phyloP scores from a whole-genome alignment of 2,888 invertebrate species.

The Halictus ligatus region DNA sequence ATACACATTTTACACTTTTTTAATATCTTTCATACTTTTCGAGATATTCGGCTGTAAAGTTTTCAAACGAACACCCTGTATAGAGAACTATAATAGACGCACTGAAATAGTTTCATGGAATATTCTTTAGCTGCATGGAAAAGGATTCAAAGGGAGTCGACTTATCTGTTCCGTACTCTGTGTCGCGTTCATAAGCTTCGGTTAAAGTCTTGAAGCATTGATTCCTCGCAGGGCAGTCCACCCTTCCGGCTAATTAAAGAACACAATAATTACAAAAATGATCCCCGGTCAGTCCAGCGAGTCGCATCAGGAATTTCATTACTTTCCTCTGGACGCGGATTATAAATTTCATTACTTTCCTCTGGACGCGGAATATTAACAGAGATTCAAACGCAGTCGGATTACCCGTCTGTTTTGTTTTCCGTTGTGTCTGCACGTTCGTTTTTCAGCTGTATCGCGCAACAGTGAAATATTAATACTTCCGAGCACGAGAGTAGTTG shows the following conservation, averaged over 20 bases:
- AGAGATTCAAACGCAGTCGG: background rate
- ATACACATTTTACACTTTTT: too few relatives aligned
- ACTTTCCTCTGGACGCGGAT: background rate
- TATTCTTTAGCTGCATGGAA: background rate
- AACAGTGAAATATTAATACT: conserved; percentile 6
- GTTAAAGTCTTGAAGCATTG: background rate
- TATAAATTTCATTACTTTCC: conserved; percentile 2
- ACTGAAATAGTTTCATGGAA: background rate
- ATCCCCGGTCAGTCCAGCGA: background rate
- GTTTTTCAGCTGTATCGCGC: background rate
- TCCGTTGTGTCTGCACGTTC: background rate
- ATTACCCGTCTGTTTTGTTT: background rate
- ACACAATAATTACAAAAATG: background rate
- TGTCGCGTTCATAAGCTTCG: background rate
- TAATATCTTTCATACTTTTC: too few relatives aligned
- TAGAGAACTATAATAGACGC: too few relatives aligned
- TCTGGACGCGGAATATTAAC: background rate
- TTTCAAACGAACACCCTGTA: too few relatives aligned
- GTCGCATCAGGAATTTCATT: background rate
- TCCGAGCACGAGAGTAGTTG: background rate
- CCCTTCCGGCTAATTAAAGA: background rate
- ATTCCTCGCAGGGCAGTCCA: background rate
- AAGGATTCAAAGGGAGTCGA: background rate
- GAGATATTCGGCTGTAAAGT: too few relatives aligned
- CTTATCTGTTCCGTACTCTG: background rate